Conservation (phyloP, 2,797 vertebrate genomes). For the Coreius guichenoti region DNA sequence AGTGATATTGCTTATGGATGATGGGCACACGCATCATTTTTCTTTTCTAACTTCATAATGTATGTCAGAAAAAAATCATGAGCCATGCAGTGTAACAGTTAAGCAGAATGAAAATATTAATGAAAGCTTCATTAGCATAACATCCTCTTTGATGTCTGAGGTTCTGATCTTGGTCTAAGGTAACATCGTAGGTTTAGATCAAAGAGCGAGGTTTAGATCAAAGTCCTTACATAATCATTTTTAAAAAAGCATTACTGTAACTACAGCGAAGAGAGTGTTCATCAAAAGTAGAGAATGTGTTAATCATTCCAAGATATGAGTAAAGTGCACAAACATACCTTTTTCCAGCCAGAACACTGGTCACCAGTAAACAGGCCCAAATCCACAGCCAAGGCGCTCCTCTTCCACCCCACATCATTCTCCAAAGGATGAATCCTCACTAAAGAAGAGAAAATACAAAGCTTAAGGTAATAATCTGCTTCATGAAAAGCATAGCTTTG, state of each 20-base stretch:
- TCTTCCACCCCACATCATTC: slow-evolving; percentile 86
- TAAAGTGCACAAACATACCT: slow-evolving; percentile 79
- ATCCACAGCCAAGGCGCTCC: slow-evolving; percentile 81
- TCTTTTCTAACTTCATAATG: neutral
- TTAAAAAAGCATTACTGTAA: neutral
- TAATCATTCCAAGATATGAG: neutral
- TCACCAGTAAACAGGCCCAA: slow-evolving; percentile 87
- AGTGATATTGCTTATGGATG: too few relatives aligned
- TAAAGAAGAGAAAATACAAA: slow-evolving; percentile 64
- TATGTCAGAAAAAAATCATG: neutral
- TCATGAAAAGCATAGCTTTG: neutral
- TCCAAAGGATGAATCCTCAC: slow-evolving; percentile 82
- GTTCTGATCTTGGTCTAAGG: neutral
- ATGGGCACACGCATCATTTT: neutral
- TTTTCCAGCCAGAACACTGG: slow-evolving; percentile 82
- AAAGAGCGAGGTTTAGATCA: slow-evolving; percentile 19
- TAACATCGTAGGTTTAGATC: slow-evolving; percentile 11
- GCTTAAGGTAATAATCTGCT: neutral
- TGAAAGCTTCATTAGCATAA: slow-evolving; percentile 29
- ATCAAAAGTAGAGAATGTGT: neutral
- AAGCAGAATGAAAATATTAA: slow-evolving; percentile 7
- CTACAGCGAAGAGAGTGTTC: neutral
- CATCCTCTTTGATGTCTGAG: slow-evolving; percentile 7
- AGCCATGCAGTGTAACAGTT: neutral
- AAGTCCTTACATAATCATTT: slow-evolving; percentile 17